These are phyloP conservation scores for Eupithecia abbreviata DNA, from an alignment of 2,888 invertebrate species.

Conservation along the genomic window DNA sequence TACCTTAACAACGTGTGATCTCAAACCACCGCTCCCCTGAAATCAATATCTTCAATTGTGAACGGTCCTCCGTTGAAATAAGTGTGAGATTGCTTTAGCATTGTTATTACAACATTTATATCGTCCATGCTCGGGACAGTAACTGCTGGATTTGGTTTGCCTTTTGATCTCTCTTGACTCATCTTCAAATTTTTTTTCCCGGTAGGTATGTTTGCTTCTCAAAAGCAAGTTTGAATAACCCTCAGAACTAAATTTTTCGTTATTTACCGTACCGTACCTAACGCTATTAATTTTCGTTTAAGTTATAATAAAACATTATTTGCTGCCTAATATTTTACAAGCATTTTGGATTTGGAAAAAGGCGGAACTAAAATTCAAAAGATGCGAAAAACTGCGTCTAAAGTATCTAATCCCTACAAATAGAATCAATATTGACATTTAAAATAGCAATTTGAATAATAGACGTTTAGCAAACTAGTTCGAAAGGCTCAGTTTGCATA, in stretches of 20 bases:
- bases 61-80: slow-evolving; percentile 47
- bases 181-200: not conserved
- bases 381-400: too few species aligned
- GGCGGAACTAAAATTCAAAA: not conserved
- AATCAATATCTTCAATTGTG: slow-evolving; percentile 70
- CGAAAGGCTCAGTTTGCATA: too few species aligned
- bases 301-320: not conserved
- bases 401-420: not conserved
- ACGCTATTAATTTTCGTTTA: not conserved
- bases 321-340: not conserved
- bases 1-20: slow-evolving; percentile 77
- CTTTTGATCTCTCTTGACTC: slow-evolving; percentile 13
- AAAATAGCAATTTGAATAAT: not conserved
- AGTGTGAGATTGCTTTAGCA: slow-evolving; percentile 57
- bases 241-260: not conserved
- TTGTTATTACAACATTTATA: slow-evolving; percentile 76
- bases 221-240: not conserved
- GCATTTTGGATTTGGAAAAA: not conserved
- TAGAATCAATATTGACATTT: not conserved
- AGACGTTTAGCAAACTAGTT: too few species aligned
- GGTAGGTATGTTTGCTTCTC: not conserved
- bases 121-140: slow-evolving; percentile 79
- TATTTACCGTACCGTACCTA: not conserved
- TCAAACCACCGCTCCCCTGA: slow-evolving; percentile 78
- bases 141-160: slow-evolving; percentile 62